Evolutionary conservation across 2,797 vertebrate genomes (phyloP), one percentile per base, ranked within the genome.

Genomic region (Prionace glauca): DNA sequence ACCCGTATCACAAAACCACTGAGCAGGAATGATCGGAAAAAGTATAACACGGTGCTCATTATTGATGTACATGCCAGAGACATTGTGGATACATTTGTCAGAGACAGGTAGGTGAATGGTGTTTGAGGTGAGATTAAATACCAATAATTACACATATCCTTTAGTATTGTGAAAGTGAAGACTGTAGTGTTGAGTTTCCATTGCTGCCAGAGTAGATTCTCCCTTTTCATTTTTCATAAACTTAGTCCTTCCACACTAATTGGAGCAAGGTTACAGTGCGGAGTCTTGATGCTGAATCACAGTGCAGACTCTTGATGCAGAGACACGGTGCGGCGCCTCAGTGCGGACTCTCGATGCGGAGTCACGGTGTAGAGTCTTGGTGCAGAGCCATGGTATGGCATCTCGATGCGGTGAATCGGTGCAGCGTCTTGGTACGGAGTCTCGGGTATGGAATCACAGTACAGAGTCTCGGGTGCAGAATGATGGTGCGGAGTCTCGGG

Each of bases 11-110:
- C 97, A 20, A 97, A 96, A 96, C 98, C 98, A 2, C 96, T 99
- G 96, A 98, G 97, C 96, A 98, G 96, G 95, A 99, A 99, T 0
- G 98, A 99, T 97, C 96, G 99, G 72, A 98, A 98, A 74, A 99
- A 99, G 95, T 98, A 99, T 96, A 99, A 99, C 97, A 99, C 98
- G 0, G 98, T 99, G 2, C 99, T 99, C 24, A 99, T 99, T 97
- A 99, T 99, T 0, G 99, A 99, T 0, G 99, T 99, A 94, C 99
- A 99, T 0, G 98, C 99, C 81, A 98, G 99, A 95, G 99, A 99
- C 97, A 99, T 99, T 20, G 98, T 99, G 0, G 99, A 99, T 95
- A 97, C 96, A 0, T 99, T 99, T 16, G 98, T 99, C 87, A 97
- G 98, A 94, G 97, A 98, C 97, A 98, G 99, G 99, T 99, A 96